Base-by-base conservation (phyloP, 2,888 invertebrate genomes). In the Drosophila aldrichi region DNA sequence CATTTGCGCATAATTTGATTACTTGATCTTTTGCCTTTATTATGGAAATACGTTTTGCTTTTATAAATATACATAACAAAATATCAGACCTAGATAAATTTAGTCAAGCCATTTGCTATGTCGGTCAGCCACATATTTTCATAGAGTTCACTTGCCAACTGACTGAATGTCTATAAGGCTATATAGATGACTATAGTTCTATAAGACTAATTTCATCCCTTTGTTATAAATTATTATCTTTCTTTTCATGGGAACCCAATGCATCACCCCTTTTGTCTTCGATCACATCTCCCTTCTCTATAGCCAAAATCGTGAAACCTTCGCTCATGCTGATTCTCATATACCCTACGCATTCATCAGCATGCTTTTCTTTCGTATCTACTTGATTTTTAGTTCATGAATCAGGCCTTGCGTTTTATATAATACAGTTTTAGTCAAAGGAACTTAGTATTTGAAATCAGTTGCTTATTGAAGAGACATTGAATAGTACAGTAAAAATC, bases 1-100 rank as follows among this genome's bases (percentile, higher is more conserved):
- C 71, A 77, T 46, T 55, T 59, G 70, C 64, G 79, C 79, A 79
- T 69, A 73, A 79, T 78, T 79, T 76, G 73, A 78, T 78, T 78
- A 78, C 69, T 76, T 76, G 77, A 79, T 78, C 75, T 75, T 63
- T 54, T 32, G 59, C 25, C 40, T 34, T 49, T 56, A 46, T 61
- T 67, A 61, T 43, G 67, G 67, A 78, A 74, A 78, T 67, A 68
- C 78, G 79, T 78, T 75, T 75, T 54, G 70, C 44, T 68, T 57
- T 54, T 55, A 67, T 9, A 16, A n/a, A 52, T 16, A 52, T 22
- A n/a, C 9, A 9, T 46, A 16, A 18, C 1, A 18, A 1, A 22
- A 22, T 25, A 48, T 32, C 9, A 14, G 3, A 22, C 20, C 20
- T 29, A 34, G 1, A 20, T 34, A 51, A 34, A 36, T 51, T 18